Evolutionary conservation across 2,888 invertebrate genomes (phyloP).

Genomic region (Diplazon laetatorius): DNA sequence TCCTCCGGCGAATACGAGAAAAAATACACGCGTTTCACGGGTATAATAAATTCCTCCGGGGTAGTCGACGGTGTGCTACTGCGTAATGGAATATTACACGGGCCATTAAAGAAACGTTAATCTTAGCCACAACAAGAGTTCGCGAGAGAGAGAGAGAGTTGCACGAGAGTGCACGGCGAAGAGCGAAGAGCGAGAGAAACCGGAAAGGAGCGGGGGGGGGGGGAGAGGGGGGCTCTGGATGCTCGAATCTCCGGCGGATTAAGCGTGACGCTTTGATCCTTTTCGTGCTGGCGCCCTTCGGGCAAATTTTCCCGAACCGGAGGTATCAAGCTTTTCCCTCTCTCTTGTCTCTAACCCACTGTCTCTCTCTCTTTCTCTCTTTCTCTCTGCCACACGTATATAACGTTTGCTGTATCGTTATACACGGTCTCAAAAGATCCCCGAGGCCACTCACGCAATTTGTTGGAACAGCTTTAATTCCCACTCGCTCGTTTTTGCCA

Average conservation of each 20-base stretch:
- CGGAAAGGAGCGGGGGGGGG: conserved; percentile 67
- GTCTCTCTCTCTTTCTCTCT: conserved; percentile 22
- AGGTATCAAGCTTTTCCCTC: conserved; percentile 25
- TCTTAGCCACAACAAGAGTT: conserved; percentile 81
- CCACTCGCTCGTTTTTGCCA: conserved; percentile 63
- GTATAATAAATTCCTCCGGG: conserved; percentile 71
- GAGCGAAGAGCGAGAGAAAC: conserved; percentile 56
- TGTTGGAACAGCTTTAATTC: conserved; percentile 78
- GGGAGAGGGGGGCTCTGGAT: too few relatives aligned
- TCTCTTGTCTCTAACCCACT: conserved; percentile 29
- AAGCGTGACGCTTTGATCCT: conserved; percentile 79
- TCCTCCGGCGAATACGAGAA: conserved; percentile 29
- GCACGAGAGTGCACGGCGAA: conserved; percentile 61
- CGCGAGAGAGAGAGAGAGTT: conserved; percentile 69
- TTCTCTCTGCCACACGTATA: conserved; percentile 11
- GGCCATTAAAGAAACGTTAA: conserved; percentile 82
- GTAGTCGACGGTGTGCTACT: conserved; percentile 65
- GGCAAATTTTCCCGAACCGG: conserved; percentile 59
- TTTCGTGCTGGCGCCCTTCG: conserved; percentile 68
- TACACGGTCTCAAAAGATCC: too few relatives aligned
- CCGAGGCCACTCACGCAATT: conserved; percentile 73
- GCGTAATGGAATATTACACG: conserved; percentile 82
- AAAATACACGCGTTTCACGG: conserved; percentile 38
- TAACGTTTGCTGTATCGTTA: too few relatives aligned
- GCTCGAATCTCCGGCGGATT: conserved; percentile 73